Evolutionary conservation across 1,140 invertebrate genomes (phyloP), one percentile per base, ranked within the genome.

Genomic region (Penaeus japonicus): DNA sequence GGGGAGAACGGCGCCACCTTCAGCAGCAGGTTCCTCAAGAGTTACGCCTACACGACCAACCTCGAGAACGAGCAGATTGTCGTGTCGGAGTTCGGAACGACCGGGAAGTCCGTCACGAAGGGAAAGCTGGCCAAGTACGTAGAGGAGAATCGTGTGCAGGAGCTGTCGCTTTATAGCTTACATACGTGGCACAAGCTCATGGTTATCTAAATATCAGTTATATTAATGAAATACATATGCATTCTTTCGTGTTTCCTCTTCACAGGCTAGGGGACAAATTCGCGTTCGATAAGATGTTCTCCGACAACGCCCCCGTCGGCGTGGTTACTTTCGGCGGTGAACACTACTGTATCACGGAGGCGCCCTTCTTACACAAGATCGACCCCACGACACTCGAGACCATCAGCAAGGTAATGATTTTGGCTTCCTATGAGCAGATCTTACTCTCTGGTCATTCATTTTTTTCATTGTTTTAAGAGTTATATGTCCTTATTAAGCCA

Each of bases 301-400:
- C 96, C 0, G 97, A 97, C 91, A 98, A 97, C 92, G 94, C 96
- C 0, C 96, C 96, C 95, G 97, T 98, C 91, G 97, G 96, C 0
- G 93, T 97, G 75, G 97, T 97, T 92, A 96, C 96, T 0, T 89
- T 87, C 75, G 96, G 97, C 91, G 96, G 95, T 12, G 96, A 97
- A 92, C 94, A 96, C 89, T 97, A 97, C 90, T 95, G 96, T 0
- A 95, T 97, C 55, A 95, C 96, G 0, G 97, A 98, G 93, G 94
- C 94, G 2, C 95, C 96, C 0, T 93, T 96, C 18, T 95, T 97
- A 87, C 96, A 97, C 91, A 94, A 95, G 92, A 95, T 97, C 65
- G 95, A 96, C 92, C 93, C 94, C 20, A 92, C 93, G 30, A 96
- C 94, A 0, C 92, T 96, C 35, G 94, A 95, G 80, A 96, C 96